Conservation (phyloP, 2,888 invertebrate species). For the Girardia tigrina region DNA sequence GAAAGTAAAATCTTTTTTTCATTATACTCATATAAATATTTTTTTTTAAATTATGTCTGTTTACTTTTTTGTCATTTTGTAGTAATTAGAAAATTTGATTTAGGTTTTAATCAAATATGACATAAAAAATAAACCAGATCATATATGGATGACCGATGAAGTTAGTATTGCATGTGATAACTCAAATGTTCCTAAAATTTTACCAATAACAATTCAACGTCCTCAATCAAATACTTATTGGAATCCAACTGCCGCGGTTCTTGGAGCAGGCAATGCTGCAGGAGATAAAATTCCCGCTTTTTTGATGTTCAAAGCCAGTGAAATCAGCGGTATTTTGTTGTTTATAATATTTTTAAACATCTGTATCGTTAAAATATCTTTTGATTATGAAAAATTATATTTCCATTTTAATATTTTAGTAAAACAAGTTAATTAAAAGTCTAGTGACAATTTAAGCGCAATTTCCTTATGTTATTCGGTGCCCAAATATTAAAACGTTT, state of each 20-base stretch:
- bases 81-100: too few species aligned
- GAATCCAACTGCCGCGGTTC: slow-evolving; percentile 34
- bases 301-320: slow-evolving; percentile 27
- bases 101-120: slow-evolving; percentile 33
- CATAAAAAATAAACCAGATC: slow-evolving; percentile 34
- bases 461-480: too few species aligned
- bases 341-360: background rate
- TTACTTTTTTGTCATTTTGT: too few species aligned
- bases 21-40: too few species aligned
- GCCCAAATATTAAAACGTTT: too few species aligned
- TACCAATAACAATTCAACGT: slow-evolving; percentile 34
- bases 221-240: slow-evolving; percentile 35
- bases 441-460: too few species aligned
- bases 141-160: slow-evolving; percentile 35
- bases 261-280: slow-evolving; percentile 36
- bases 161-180: slow-evolving; percentile 35
- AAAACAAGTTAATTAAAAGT: too few species aligned
- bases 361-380: background rate
- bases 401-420: too few species aligned
- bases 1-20: too few species aligned
- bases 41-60: too few species aligned
- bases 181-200: slow-evolving; percentile 34
- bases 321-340: slow-evolving; percentile 1
- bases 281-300: slow-evolving; percentile 35
- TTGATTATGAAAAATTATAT: background rate